Base-by-base conservation (phyloP, 2,113 vertebrate genomes). In the Acrocephalus arundinaceus region DNA sequence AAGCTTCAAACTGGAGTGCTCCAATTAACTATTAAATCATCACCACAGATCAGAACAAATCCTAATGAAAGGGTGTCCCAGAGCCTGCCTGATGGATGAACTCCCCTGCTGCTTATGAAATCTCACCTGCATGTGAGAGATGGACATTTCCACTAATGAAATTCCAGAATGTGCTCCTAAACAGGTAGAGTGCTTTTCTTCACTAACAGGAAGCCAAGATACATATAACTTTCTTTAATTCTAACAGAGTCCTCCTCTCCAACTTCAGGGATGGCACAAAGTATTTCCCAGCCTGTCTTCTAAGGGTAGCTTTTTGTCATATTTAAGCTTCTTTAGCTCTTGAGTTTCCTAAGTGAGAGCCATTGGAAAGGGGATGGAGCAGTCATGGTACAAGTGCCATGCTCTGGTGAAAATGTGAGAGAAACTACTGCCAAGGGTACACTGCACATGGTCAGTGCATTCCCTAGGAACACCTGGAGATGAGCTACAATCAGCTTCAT, bases 281-380 rank as follows among this genome's bases (percentile, higher is more conserved):
- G 2, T 35, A 39, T 77, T 83, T 83, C 19, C 23, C 55, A 81
- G 51, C 5, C 45, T 37, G 1, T 13, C 28, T 21, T 51, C 22
- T 70, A n/a, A 65, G 22, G 3, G 7, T 31, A 45, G 21, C 21
- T 74, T 93, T 85, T 59, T 51, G 14, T 43, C 23, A 11, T 55
- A 33, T 66, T 88, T n/a, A 57, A 65, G 9, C 15, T 24, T 37
- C 45, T 48, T 68, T 51, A 83, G 25, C 14, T 85, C 39, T 61
- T 28, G 8, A 70, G 28, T 28, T 46, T 66, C n/a, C 13, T 45
- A 54, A 75, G 13, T 49, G 13, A 68, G 20, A 18, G 18, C 7
- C 24, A 21, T 15, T 8, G 1, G 35, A 71, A 89, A 89, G 66
- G 30, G 0, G 0, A 43, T 1, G 1, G 18, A 57, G 27, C 24